These are phyloP conservation scores for Drosophila punjabiensis DNA, from an alignment of 1,140 invertebrate genomes.

Conservation along the genomic window DNA sequence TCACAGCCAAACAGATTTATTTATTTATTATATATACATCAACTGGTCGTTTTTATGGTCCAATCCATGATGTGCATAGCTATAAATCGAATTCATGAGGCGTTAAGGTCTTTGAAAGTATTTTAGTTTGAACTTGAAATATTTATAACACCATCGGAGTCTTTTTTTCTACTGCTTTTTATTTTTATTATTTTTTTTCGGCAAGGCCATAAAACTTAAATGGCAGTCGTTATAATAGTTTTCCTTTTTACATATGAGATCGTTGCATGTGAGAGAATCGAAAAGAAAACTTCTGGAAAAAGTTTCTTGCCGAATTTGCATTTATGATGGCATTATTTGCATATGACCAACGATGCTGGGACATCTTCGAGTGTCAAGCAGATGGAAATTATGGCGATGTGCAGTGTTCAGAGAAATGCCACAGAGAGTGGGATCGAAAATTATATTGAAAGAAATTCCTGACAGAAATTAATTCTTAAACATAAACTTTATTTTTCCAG, in stretches of 20 bases:
- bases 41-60: conserved; percentile 28
- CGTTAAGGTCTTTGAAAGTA: conserved; percentile 68
- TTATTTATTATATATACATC: conserved; percentile 20
- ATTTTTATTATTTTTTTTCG: conserved; percentile 1
- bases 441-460: not conserved
- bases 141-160: conserved; percentile 28
- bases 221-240: conserved; percentile 52
- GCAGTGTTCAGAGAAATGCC: not conserved
- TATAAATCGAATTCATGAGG: conserved; percentile 74
- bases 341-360: conserved; percentile 36
- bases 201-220: conserved; percentile 47
- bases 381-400: conserved; percentile 18
- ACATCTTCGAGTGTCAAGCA: conserved; percentile 19
- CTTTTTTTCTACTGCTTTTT: not conserved
- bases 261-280: conserved; percentile 43
- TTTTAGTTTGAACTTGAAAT: conserved; percentile 78
- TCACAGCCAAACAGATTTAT: conserved; percentile 12
- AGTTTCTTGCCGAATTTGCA: conserved; percentile 62
- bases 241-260: conserved; percentile 11
- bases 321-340: conserved; percentile 69
- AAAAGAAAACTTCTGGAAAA: conserved; percentile 43
- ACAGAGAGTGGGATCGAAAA: not conserved
- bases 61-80: conserved; percentile 41
- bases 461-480: not conserved
- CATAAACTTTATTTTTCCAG: not conserved